Percentiles rank a stretch among this genome's conserved stretches.
These are phyloP conservation scores for Botrylloides violaceus DNA, from an alignment of 23 tunicate species.

Conservation along the genomic window DNA sequence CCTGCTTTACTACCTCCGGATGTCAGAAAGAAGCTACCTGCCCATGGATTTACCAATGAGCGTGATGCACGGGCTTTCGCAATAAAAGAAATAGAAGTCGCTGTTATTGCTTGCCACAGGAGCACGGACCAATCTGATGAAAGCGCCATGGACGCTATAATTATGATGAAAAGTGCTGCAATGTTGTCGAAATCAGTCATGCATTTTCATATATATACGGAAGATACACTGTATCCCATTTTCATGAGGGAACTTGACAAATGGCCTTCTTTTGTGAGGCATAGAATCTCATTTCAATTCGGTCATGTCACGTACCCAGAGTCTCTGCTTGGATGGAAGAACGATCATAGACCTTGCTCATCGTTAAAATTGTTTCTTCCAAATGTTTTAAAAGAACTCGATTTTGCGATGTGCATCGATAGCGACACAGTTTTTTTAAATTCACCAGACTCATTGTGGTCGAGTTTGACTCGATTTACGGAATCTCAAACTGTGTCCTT, in stretches of 20 bases:
- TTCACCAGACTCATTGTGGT: slow-evolving; percentile 40
- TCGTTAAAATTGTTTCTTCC: slow-evolving; percentile 46
- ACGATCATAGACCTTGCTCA: slow-evolving; percentile 21
- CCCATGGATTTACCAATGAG: slow-evolving; percentile 12
- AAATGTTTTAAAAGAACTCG: slow-evolving; percentile 38
- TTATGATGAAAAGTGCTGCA: slow-evolving; percentile 57
- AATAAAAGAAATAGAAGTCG: slow-evolving; percentile 47
- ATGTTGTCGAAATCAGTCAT: slow-evolving; percentile 40
- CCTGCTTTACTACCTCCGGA: slow-evolving; percentile 17
- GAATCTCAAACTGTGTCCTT: slow-evolving; percentile 22
- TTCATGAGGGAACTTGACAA: slow-evolving; percentile 37
- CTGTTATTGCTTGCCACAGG: slow-evolving; percentile 27
- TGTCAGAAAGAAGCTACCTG: neutral
- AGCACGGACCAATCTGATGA: neutral
- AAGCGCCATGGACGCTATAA: slow-evolving; percentile 20
- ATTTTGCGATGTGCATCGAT: slow-evolving; percentile 28
- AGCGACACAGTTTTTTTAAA: slow-evolving; percentile 39
- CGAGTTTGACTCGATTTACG: slow-evolving; percentile 25
- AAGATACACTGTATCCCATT: slow-evolving; percentile 26
- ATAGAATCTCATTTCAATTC: slow-evolving; percentile 56
- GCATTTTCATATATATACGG: slow-evolving; percentile 67
- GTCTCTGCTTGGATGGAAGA: slow-evolving; percentile 6
- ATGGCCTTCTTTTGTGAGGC: slow-evolving; percentile 52
- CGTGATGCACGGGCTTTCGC: slow-evolving; percentile 34
- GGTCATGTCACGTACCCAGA: slow-evolving; percentile 56